Base-by-base conservation (phyloP, 2,888 invertebrate genomes). In the Notodonta dromedarius region DNA sequence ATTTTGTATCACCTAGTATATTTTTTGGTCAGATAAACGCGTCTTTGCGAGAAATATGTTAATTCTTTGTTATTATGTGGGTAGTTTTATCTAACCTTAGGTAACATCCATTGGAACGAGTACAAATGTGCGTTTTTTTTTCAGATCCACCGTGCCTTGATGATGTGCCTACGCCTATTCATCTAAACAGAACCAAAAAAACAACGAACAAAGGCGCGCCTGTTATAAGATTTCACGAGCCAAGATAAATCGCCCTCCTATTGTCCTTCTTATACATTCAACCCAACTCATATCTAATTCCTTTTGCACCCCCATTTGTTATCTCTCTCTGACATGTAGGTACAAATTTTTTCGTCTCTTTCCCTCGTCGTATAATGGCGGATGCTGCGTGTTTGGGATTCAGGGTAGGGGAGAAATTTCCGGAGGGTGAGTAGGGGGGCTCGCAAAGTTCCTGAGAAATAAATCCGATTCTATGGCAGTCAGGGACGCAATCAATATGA, bases 281-380 rank as follows among this genome's bases (percentile, higher is more conserved):
- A 79, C 77, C 76, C 71, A 73, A 74, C 80, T 77, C 79, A 80
- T 79, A 71, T 78, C 79, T 77, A 80, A 82, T 82, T 82, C 83
- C 82, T 79, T 83, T 80, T 80, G 80, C 84, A 85, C 84, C 87
- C 88, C 78, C 73, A 63, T 65, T 72, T 40, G 51, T 63, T 65
- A 56, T 79, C 76, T 70, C 74, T 71, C 61, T 70, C 72, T 59
- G 69, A 60, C 70, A 8, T 63, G 48, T 5, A 13, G 7, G 13
- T 44, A 35, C 13, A 50, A 16, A 42, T 67, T 58, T 59, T 13
- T 50, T 58, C 59, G 35, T 85, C 80, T 69, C 74, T 12, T 57
- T 86, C 80, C 44, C 63, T 56, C 70, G 71, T 76, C 76, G 74
- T 85, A 84, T 86, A 87, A 92, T 91, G 90, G 92, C 89, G 91